Conservation (phyloP, 2,113 vertebrate species). For the Paradoxurus hermaphroditus region DNA sequence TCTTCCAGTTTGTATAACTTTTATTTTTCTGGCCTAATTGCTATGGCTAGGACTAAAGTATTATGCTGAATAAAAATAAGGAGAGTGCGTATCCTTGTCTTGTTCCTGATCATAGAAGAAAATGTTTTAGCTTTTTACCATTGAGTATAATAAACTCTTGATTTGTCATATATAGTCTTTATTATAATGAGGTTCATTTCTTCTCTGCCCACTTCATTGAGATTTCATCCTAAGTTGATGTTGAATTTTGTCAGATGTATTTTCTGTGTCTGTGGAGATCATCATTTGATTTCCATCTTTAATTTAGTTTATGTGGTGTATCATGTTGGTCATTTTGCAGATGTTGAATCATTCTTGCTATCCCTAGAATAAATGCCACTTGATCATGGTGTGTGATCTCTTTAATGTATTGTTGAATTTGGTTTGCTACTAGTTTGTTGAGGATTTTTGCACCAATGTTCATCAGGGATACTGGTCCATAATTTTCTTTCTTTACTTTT, state of each 20-base stretch:
- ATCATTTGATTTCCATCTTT: background rate
- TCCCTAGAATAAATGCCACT: background rate
- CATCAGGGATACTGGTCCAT: background rate
- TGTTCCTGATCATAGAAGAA: background rate
- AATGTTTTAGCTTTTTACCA: background rate
- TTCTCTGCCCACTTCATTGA: background rate
- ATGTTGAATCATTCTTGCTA: background rate
- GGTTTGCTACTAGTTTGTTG: background rate
- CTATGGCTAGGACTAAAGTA: background rate
- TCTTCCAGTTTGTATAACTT: background rate
- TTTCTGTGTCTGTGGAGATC: background rate
- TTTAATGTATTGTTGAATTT: background rate
- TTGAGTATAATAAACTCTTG: background rate
- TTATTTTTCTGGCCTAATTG: background rate
- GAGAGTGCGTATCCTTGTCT: background rate
- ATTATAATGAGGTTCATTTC: background rate
- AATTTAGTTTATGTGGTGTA: background rate
- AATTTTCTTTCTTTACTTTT: background rate
- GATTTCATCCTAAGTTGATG: background rate
- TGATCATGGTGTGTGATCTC: background rate
- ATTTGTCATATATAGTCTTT: background rate
- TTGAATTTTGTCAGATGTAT: background rate
- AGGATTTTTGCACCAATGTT: background rate
- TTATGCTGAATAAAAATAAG: background rate
- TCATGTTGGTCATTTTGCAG: background rate